Evolutionary conservation across 2,113 vertebrate species (phyloP), one percentile per base, ranked within the genome.

Genomic region (Phrynosoma platyrhinos): DNA sequence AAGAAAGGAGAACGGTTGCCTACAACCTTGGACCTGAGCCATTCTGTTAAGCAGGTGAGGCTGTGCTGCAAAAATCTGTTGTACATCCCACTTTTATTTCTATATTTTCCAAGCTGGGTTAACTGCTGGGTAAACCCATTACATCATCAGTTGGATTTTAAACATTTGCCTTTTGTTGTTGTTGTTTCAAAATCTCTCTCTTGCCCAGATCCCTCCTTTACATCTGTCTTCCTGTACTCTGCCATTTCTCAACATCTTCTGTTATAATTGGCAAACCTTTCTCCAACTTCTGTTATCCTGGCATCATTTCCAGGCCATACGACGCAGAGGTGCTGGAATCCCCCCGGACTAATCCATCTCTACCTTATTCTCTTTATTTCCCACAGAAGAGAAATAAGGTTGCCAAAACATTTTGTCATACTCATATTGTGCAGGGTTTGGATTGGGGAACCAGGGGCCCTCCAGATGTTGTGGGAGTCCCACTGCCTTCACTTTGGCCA

Each of bases 151-250:
- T 75, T 91, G 90, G 91, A 91, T 83, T 93, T 18, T 0, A 69
- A 5, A 71, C 55, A 14, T 58, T 58, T 58, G 55, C 55, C 55
- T 16, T 58, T 58, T 58, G 55, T 3, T 12, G 55, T 58, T 58
- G 5, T 23, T 8, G 9, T 20, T 82, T 25, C 2, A 2, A 64
- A 25, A 13, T 5, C 8, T 9, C 21, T 6, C 21, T 36, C 18
- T 21, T 36, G 32, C 80, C 6, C 85, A 82, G 87, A 75, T 86
- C 89, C 83, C 88, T 58, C 88, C 90, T 83, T 83, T 90, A 83
- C 91, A 88, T 92, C 93, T 87, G 89, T 89, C 90, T 92, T 87
- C 82, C 58, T 79, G 88, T 87, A 88, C 88, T 88, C 58, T 8
- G 81, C 0, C 1, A 40, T 87, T 89, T 90, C 91, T 92, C 77